Evolutionary conservation across 2,888 invertebrate species (phyloP), one percentile per base, ranked within the genome.

Genomic region (Tetheella fluctuosa): DNA sequence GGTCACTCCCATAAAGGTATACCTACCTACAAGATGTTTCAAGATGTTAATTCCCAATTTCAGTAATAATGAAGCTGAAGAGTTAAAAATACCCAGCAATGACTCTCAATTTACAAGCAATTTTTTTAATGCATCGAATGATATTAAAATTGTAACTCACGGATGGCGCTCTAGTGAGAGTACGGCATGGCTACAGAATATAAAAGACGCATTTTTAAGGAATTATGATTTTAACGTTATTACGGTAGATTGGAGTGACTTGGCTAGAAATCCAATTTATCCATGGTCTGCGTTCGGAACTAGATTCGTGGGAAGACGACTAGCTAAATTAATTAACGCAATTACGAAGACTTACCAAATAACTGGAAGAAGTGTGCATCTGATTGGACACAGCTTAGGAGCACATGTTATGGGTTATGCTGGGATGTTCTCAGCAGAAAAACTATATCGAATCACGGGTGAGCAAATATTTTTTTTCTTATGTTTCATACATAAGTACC

Each of bases 351-450:
- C 77, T 0, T 87, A 83, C 62, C 56, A 74, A 12, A 34, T 84
- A 0, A 59, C 71, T 34, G 80, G 80, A 10, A 76, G 73, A 12
- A 70, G 71, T 52, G 75, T 91, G 54, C 91, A 94, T 74, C 75
- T 94, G 57, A 85, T 93, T 54, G 94, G 94, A 0, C 95, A 95
- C 68, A 95, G 95, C 72, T 83, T 95, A 61, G 95, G 95, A 25
- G 94, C 95, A 0, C 95, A 95, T 54, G 92, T 94, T 6, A 94
- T 94, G 93, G 95, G 95, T 5, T 94, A 93, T 71, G 92, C 94
- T 2, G 95, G 94, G 77, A 68, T 92, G 89, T 88, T 93, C 88
- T 68, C 83, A 28, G 69, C 77, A 1, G 68, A 81, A 71, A 88
- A 84, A 76, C 82, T 95, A 23, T 80, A 85, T 48, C 91, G 95